These are phyloP conservation scores for Octodon degus DNA, from an alignment of 2,113 vertebrate genomes.

Conservation along the genomic window DNA sequence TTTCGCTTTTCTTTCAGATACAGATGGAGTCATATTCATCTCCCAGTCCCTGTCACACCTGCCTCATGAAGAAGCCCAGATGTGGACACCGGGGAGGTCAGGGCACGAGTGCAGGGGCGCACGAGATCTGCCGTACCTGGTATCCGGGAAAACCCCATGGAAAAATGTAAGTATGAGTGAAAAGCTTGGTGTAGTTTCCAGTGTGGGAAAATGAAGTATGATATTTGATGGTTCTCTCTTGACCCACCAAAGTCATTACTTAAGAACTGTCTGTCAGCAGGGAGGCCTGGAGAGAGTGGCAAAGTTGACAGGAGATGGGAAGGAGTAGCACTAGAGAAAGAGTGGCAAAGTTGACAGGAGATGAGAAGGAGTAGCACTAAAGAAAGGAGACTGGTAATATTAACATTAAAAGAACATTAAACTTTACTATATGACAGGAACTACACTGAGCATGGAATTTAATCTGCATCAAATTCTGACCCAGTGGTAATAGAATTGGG, in stretches of 20 bases:
- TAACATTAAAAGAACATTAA: background rate
- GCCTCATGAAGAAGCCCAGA: background rate
- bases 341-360: background rate
- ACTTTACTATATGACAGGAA: background rate
- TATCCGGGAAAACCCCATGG: background rate
- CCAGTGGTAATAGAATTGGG: background rate
- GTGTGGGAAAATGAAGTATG: background rate
- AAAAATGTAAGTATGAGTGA: background rate
- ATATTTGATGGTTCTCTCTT: background rate
- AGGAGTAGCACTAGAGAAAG: too few relatives aligned
- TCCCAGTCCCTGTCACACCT: background rate
- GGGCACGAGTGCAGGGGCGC: background rate
- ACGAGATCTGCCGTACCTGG: background rate
- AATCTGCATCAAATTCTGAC: background rate
- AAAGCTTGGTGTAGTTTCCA: background rate
- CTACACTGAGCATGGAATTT: background rate
- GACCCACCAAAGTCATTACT: background rate
- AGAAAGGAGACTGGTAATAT: background rate
- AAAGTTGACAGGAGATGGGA: background rate
- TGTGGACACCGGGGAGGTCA: background rate
- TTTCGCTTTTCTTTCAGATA: too few relatives aligned
- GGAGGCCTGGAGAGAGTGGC: background rate
- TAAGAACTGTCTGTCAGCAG: background rate
- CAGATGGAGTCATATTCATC: too few relatives aligned
- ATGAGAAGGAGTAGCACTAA: too few relatives aligned